phyloP scores from a whole-genome alignment of 2,888 invertebrate species.

The Quadroppia sp. region DNA sequence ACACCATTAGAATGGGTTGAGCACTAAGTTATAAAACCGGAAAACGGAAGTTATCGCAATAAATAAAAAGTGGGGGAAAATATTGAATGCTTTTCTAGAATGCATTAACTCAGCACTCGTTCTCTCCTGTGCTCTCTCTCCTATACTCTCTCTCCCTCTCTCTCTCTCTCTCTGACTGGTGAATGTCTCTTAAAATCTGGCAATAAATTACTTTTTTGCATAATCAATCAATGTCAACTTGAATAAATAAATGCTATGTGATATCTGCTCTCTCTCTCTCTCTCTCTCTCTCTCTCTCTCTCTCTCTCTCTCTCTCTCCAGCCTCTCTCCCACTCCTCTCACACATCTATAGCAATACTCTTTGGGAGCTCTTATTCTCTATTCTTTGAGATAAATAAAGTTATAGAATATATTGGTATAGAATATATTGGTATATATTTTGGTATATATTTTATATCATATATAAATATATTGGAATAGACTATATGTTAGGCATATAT shows the following conservation, averaged over 20 bases:
- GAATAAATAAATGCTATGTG: slow-evolving; percentile 41
- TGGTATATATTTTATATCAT: neutral
- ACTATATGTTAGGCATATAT: too few species aligned
- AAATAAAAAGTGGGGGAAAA: slow-evolving; percentile 35
- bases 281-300: slow-evolving; percentile 37
- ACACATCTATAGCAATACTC: neutral
- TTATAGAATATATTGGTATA: slow-evolving; percentile 12
- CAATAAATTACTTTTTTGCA: slow-evolving; percentile 45
- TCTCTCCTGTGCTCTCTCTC: slow-evolving; percentile 2
- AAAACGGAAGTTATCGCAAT: slow-evolving; percentile 35
- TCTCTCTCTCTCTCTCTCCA: slow-evolving; percentile 18
- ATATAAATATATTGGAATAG: too few species aligned
- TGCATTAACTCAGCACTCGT: slow-evolving; percentile 37
- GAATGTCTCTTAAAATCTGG: slow-evolving; percentile 39
- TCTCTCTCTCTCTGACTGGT: slow-evolving; percentile 1
- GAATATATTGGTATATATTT: neutral
- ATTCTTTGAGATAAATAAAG: slow-evolving; percentile 33
- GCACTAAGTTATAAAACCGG: slow-evolving; percentile 19
- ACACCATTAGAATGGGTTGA: slow-evolving; percentile 33
- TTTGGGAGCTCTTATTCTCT: slow-evolving; percentile 12
- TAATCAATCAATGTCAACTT: slow-evolving; percentile 45
- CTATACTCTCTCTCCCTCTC: neutral
- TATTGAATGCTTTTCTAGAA: slow-evolving; percentile 23
- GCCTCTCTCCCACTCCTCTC: neutral
- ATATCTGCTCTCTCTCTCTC: slow-evolving; percentile 22